Conservation (phyloP, 2,797 vertebrate genomes). For the Crenuchus spilurus region DNA sequence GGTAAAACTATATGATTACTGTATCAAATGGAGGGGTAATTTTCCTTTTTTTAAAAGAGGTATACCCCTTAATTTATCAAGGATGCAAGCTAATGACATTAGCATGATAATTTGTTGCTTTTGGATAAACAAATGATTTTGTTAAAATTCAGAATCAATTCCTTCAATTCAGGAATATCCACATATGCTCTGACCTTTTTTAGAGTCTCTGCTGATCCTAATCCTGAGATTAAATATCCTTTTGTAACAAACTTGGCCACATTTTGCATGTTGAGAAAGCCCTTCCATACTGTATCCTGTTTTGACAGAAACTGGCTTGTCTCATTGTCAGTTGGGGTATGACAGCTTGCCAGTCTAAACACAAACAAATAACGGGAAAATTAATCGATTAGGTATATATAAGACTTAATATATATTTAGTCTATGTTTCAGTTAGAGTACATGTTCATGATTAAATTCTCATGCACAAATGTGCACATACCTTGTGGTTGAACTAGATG, state of each 20-base stretch:
- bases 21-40: too few species aligned
- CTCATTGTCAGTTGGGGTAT: conserved; percentile 79
- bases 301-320: conserved; percentile 87
- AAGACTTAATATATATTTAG: neutral
- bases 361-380: neutral
- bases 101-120: too few species aligned
- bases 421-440: neutral
- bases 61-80: too few species aligned
- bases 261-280: conserved; percentile 95
- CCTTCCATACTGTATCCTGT: conserved; percentile 93
- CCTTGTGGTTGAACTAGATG: conserved; percentile 77
- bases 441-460: neutral
- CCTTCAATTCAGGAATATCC: too few species aligned
- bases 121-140: too few species aligned
- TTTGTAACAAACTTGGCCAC: conserved; percentile 98
- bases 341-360: conserved; percentile 76
- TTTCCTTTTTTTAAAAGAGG: too few species aligned
- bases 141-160: too few species aligned
- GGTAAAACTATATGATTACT: too few species aligned
- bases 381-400: neutral
- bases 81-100: too few species aligned
- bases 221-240: conserved; percentile 91
- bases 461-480: conserved; percentile 58
- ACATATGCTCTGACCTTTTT: conserved; percentile 81
- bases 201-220: conserved; percentile 89